Evolutionary conservation across 2,888 invertebrate species (phyloP).

Genomic region (Ectemnius cavifrons): DNA sequence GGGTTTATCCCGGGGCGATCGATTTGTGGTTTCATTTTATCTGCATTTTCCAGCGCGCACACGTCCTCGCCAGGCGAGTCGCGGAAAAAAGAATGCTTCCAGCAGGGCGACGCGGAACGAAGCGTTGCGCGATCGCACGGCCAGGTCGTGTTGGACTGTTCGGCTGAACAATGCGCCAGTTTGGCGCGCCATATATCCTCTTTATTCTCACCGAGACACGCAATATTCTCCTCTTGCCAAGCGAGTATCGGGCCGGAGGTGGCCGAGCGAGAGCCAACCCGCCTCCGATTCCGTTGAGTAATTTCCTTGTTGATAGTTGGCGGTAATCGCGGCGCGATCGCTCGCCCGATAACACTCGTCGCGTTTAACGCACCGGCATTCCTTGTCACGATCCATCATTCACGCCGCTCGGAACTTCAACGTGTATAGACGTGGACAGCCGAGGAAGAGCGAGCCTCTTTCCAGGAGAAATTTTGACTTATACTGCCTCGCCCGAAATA

Average conservation of each 20-base stretch:
- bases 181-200: neutral
- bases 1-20: slow-evolving; percentile 49
- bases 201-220: neutral
- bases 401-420: neutral
- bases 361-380: neutral
- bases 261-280: too few species aligned
- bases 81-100: neutral
- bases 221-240: neutral
- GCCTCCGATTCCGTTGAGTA: neutral
- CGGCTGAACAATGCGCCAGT: neutral
- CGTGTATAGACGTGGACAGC: too few species aligned
- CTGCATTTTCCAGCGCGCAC: slow-evolving; percentile 23
- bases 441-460: too few species aligned
- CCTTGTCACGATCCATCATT: neutral
- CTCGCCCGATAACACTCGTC: neutral
- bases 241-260: neutral
- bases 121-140: too few species aligned
- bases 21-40: slow-evolving; percentile 41
- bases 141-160: neutral
- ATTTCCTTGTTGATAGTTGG: neutral
- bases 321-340: neutral
- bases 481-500: too few species aligned
- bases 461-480: too few species aligned
- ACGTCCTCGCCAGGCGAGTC: neutral
- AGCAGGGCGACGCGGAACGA: too few species aligned